Evolutionary conservation across 2,113 vertebrate species (phyloP).

Genomic region (Strigops habroptila): DNA sequence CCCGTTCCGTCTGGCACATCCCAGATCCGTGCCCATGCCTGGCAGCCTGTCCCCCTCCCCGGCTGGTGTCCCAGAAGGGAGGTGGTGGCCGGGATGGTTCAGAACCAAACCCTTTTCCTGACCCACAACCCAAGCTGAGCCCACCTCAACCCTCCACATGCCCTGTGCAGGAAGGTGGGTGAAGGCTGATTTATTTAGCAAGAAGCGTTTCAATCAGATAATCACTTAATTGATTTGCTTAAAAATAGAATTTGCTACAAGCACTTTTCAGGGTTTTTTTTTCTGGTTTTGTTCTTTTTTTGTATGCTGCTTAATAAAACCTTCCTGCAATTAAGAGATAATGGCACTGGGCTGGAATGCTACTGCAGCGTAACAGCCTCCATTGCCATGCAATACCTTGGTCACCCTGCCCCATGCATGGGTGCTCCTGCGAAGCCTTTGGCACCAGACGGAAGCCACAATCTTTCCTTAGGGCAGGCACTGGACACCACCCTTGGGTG

Average conservation of each 20-base stretch:
- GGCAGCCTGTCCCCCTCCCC: background rate
- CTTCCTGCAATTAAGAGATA: constrained; percentile 12
- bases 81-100: accelerated
- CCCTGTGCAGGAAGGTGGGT: background rate
- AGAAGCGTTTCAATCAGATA: constrained; percentile 52
- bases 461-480: background rate
- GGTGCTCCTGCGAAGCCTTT: background rate
- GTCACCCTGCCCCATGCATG: background rate
- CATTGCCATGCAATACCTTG: background rate
- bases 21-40: background rate
- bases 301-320: constrained; percentile 50
- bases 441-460: background rate
- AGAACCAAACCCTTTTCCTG: background rate
- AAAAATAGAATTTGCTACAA: constrained; percentile 66
- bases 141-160: background rate
- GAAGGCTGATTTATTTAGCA: constrained; percentile 35
- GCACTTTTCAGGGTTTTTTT: background rate
- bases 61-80: background rate
- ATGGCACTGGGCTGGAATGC: background rate
- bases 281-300: background rate
- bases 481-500: background rate
- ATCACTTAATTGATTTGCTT: constrained; percentile 71
- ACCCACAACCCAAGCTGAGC: background rate
- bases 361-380: background rate
- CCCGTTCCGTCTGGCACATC: background rate